These are phyloP conservation scores for Orycteropus afer DNA, from an alignment of 2,113 vertebrate genomes.

Conservation along the genomic window DNA sequence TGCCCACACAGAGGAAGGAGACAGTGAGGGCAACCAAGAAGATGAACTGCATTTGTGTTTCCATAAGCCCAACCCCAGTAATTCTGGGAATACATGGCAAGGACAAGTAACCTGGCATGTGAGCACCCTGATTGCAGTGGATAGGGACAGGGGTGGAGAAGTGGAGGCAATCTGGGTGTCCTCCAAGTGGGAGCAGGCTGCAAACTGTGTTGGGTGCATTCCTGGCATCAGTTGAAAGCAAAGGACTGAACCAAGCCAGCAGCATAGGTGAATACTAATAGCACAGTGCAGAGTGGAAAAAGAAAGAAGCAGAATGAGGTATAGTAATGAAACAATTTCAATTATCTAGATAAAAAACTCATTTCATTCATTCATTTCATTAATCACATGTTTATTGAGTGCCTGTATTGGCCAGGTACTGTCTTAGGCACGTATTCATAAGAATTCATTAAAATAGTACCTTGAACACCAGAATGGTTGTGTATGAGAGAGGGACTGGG, in stretches of 20 bases:
- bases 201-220: neutral
- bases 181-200: no score
- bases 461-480: neutral
- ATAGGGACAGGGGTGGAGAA: fast-evolving
- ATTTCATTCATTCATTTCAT: neutral
- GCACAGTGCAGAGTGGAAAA: neutral
- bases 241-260: neutral
- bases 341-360: neutral
- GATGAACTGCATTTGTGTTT: fast-evolving
- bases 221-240: neutral
- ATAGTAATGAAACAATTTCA: neutral
- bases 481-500: fast-evolving
- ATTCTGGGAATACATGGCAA: neutral
- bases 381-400: neutral
- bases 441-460: neutral
- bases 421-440: neutral
- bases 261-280: neutral
- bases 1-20: neutral
- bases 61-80: no score
- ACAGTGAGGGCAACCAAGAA: fast-evolving
- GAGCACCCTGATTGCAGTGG: neutral
- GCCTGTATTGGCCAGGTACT: neutral
- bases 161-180: neutral
- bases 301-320: neutral
- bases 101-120: neutral